Evolutionary conservation across 2,888 invertebrate genomes (phyloP), one percentile per base, ranked within the genome.

Genomic region (Lysandra bellargus): DNA sequence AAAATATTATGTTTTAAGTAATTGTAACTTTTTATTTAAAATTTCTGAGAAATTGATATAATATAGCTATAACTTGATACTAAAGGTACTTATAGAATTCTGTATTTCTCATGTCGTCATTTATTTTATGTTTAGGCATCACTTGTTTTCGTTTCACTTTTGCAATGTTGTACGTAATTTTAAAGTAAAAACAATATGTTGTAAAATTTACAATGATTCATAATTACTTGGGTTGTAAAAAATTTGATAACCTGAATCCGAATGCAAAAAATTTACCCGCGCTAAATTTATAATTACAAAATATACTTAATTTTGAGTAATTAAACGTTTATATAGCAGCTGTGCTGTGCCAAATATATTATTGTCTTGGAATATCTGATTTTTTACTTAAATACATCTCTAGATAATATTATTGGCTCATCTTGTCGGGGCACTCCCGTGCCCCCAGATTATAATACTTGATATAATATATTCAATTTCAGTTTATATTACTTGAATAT

Each of bases 201-300:
- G 33, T 69, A 33, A 69, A 69, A 69, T 69, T 33, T 37, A 69
- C 30, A 64, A 33, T 69, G 33, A 33, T 69, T 37, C 33, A 33
- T 17, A 33, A 33, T 61, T 61, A 33, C 69, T 64, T 64, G 30
- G 64, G 33, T 69, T 69, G 64, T 64, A 64, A 64, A 69, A 12
- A 69, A 4, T 12, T 69, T 69, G 12, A 69, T 69, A 33, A 69
- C 69, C 69, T 69, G 33, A 37, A 37, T 33, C 5, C 76, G 76
- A 57, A 30, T 57, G 37, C 57, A 17, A 57, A 57, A 57, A 57
- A 17, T 17, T 17, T 57, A 57, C 17, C 17, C 76, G 76, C 33
- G 33, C 9, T 37, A 57, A 76, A 57, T 76, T 44, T 17, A 57
- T 76, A 76, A 76, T 57, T 76, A 37, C 76, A 2, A 44, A 14